These are phyloP conservation scores for Cabera pusaria DNA, from an alignment of 2,888 invertebrate genomes.

Conservation along the genomic window DNA sequence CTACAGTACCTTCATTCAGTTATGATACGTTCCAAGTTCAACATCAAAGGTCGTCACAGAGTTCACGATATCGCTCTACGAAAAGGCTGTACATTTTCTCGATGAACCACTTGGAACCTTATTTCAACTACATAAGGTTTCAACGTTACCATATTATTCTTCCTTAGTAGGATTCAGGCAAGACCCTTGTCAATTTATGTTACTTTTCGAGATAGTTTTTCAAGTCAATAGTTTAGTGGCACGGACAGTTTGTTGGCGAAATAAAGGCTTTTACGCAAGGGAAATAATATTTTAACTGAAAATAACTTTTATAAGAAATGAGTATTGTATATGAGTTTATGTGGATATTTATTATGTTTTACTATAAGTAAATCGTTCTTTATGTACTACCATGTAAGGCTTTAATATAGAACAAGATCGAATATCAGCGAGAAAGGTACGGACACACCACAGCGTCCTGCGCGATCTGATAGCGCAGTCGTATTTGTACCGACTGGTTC, in stretches of 20 bases:
- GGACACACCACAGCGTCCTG: too few relatives aligned
- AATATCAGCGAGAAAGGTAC: too few relatives aligned
- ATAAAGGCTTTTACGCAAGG: constrained; percentile 10
- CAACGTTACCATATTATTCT: background rate
- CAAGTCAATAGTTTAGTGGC: constrained; percentile 20
- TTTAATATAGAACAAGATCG: too few relatives aligned
- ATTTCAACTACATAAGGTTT: background rate
- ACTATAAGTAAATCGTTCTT: too few relatives aligned
- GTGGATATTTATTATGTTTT: too few relatives aligned
- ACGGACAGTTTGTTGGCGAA: constrained; percentile 23
- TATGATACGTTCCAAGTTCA: constrained; percentile 11
- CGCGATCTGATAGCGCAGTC: too few relatives aligned
- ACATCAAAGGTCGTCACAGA: constrained; percentile 16
- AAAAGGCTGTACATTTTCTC: constrained; percentile 5
- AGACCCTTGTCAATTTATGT: constrained; percentile 26
- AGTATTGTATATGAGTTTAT: too few relatives aligned
- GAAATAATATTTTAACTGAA: constrained; percentile 1
- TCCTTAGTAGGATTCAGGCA: constrained; percentile 2
- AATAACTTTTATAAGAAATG: background rate
- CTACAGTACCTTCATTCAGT: constrained; percentile 5
- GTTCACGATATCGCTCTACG: constrained; percentile 12
- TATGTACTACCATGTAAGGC: too few relatives aligned
- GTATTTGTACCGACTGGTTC: too few relatives aligned
- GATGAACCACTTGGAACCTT: constrained; percentile 8
- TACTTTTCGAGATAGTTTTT: constrained; percentile 17